phyloP scores from a whole-genome alignment of 2,888 invertebrate genomes.

The Meghimatium bilineatum region DNA sequence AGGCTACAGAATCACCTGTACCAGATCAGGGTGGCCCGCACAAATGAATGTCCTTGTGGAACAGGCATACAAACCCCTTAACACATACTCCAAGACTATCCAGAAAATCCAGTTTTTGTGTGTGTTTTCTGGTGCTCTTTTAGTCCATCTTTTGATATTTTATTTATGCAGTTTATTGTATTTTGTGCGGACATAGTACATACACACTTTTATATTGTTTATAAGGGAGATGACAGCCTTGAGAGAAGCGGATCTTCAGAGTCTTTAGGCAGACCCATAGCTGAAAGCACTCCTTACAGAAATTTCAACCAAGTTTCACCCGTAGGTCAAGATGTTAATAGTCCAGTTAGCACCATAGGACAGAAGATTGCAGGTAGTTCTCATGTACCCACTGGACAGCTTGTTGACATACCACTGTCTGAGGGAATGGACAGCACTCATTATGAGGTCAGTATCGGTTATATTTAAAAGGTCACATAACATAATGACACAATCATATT shows the following conservation, averaged over 20 bases:
- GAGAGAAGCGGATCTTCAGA: slow-evolving; percentile 40
- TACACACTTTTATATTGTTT: not conserved
- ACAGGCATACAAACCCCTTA: too few species aligned
- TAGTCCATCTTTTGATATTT: too few species aligned
- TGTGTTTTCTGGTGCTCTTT: too few species aligned
- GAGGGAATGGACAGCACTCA: slow-evolving; percentile 57
- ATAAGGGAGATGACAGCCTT: slow-evolving; percentile 39
- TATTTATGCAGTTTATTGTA: too few species aligned
- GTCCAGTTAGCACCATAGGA: not conserved
- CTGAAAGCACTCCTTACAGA: slow-evolving; percentile 68
- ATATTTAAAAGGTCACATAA: not conserved
- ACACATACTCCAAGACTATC: too few species aligned
- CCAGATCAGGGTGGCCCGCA: too few species aligned
- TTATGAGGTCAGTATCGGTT: slow-evolving; percentile 50
- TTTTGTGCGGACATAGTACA: not conserved
- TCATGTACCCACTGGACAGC: slow-evolving; percentile 62
- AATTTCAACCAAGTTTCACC: slow-evolving; percentile 33
- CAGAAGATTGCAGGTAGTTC: not conserved
- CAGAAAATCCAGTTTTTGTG: too few species aligned
- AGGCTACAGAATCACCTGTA: too few species aligned
- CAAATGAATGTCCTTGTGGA: too few species aligned
- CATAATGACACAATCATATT: too few species aligned
- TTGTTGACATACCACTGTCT: slow-evolving; percentile 70
- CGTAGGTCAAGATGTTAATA: slow-evolving; percentile 38
- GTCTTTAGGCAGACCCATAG: slow-evolving; percentile 55